phyloP scores from a whole-genome alignment of 2,113 vertebrate species.

The Corythornis cristatus region DNA sequence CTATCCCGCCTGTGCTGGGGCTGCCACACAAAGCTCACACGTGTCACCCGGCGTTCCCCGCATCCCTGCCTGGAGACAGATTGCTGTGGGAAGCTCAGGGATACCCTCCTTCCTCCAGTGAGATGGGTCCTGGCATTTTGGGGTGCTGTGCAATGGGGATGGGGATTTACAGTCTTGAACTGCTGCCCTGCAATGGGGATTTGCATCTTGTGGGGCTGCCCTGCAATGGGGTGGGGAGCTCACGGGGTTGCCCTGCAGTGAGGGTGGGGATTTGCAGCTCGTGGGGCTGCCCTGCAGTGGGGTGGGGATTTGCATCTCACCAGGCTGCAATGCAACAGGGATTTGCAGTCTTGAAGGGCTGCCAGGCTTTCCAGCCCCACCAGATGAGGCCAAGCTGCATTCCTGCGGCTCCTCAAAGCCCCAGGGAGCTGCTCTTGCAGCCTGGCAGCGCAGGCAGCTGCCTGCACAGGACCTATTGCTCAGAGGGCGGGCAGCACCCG shows the following conservation, averaged over 20 bases:
- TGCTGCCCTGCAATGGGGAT: not conserved
- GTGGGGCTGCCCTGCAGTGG: not conserved
- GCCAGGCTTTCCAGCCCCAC: not conserved
- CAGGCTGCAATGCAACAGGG: not conserved
- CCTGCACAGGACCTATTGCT: not conserved
- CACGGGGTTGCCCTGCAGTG: not conserved
- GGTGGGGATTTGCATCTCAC: not conserved
- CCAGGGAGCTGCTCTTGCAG: not conserved
- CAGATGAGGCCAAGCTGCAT: not conserved
- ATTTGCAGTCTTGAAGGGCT: not conserved
- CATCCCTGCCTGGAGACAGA: too few species aligned
- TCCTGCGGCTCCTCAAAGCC: not conserved
- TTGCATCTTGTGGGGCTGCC: not conserved
- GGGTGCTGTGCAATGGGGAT: not conserved
- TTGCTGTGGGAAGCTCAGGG: fast-evolving
- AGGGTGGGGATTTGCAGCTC: too few species aligned
- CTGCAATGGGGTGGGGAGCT: not conserved
- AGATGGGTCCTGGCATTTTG: too few species aligned
- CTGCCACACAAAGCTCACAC: not conserved
- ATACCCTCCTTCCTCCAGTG: not conserved
- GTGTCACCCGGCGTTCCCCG: not conserved
- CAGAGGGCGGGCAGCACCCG: not conserved
- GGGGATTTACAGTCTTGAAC: not conserved
- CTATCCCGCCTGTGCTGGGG: not conserved
- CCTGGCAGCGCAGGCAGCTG: not conserved